Percentiles rank a stretch among this genome's conserved stretches.
These are phyloP conservation scores for Scartelaos histophorus DNA, from an alignment of 2,113 vertebrate genomes.

Conservation along the genomic window DNA sequence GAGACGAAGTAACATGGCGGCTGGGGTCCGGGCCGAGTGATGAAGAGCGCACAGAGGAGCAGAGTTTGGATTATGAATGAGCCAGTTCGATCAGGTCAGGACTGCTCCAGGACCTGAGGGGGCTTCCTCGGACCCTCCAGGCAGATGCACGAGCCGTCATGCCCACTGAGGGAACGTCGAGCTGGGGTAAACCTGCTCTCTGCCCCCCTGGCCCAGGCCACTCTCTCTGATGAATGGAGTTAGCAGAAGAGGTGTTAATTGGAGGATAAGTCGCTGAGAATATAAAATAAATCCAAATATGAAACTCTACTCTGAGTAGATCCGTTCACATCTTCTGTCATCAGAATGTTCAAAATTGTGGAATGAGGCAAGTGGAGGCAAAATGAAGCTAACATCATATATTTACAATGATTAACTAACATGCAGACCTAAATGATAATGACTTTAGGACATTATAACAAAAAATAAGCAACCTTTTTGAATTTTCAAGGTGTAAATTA, in stretches of 20 bases:
- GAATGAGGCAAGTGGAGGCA: too few species aligned
- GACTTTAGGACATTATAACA: too few species aligned
- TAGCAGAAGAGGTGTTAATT: constrained; percentile 49
- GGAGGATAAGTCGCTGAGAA: constrained; percentile 37
- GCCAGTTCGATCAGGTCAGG: constrained; percentile 65
- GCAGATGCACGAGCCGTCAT: neutral
- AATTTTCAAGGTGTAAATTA: too few species aligned
- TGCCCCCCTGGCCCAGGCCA: neutral
- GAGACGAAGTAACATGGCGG: neutral
- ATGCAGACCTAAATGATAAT: too few species aligned
- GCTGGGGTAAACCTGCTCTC: neutral
- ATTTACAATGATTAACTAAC: too few species aligned
- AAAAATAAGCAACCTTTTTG: too few species aligned
- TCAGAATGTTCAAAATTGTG: too few species aligned
- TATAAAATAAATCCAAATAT: too few species aligned
- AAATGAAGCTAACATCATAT: too few species aligned
- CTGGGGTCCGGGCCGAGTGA: constrained; percentile 9
- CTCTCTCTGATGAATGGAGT: constrained; percentile 40
- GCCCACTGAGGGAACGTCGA: neutral
- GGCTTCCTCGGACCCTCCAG: constrained; percentile 52
- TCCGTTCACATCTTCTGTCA: too few species aligned
- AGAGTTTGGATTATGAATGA: constrained; percentile 51
- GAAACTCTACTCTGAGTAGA: too few species aligned
- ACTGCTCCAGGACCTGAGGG: constrained; percentile 59
- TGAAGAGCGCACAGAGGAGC: constrained; percentile 23